These are phyloP conservation scores for Hyperoplus lanceolatus DNA, from an alignment of 2,797 vertebrate genomes.

Conservation along the genomic window DNA sequence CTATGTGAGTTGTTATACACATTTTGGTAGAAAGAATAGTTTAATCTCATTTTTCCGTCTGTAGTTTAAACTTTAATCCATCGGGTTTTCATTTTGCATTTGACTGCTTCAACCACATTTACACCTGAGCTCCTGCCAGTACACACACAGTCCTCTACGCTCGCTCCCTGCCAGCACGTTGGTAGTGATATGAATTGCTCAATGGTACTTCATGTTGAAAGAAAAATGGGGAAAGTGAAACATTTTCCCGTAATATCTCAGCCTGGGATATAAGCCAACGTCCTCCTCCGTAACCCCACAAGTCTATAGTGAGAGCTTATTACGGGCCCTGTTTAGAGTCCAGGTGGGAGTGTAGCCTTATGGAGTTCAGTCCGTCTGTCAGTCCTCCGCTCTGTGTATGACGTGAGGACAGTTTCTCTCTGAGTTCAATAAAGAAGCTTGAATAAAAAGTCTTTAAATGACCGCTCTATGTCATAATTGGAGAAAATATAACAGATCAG, in stretches of 20 bases:
- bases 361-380: conserved; percentile 48
- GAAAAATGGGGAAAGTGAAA: not conserved
- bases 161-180: not conserved
- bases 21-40: not conserved
- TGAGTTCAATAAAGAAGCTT: conserved; percentile 27
- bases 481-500: conserved; percentile 49
- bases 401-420: conserved; percentile 36
- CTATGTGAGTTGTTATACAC: not conserved
- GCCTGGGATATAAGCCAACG: conserved; percentile 14
- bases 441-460: conserved; percentile 40
- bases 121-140: conserved; percentile 5
- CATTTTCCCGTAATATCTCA: conserved; percentile 6
- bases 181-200: not conserved
- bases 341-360: conserved; percentile 24
- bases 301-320: not conserved
- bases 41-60: not conserved
- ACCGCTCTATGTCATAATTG: conserved; percentile 39
- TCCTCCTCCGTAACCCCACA: conserved; percentile 15
- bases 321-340: conserved; percentile 4
- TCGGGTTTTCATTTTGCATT: no score
- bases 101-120: not conserved
- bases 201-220: conserved; percentile 18
- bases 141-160: not conserved
- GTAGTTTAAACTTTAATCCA: not conserved
- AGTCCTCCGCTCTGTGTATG: conserved; percentile 23